Percentiles rank a stretch among this genome's conserved stretches.
phyloP scores from a whole-genome alignment of 2,113 vertebrate species.

The Phycodurus eques region DNA sequence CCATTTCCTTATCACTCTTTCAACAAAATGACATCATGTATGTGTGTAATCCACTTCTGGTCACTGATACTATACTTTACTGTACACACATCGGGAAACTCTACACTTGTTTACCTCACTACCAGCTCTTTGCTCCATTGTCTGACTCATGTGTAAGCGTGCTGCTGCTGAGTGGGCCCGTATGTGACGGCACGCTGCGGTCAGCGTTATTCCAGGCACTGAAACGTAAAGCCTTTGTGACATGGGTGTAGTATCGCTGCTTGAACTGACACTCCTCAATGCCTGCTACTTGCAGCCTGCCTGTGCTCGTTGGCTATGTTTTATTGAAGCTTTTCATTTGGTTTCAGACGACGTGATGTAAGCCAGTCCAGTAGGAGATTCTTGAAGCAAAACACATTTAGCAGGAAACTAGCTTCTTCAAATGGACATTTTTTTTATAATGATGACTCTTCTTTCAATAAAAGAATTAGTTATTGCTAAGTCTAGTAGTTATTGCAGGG shows the following conservation, averaged over 20 bases:
- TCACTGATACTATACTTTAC: conserved; percentile 60
- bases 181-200: conserved; percentile 18
- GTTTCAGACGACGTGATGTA: conserved; percentile 42
- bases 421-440: not conserved
- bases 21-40: conserved; percentile 53
- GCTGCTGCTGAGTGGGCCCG: conserved; percentile 13
- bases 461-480: not conserved
- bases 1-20: conserved; percentile 31
- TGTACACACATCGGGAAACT: conserved; percentile 47
- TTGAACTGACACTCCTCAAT: conserved; percentile 4
- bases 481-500: not conserved
- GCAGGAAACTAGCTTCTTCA: not conserved
- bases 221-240: conserved; percentile 52
- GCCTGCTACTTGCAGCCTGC: conserved; percentile 32
- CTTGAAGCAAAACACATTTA: not conserved
- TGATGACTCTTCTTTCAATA: not conserved
- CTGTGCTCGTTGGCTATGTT: conserved; percentile 26
- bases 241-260: conserved; percentile 14
- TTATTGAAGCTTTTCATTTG: conserved; percentile 30
- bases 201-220: conserved; percentile 47
- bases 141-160: conserved; percentile 34
- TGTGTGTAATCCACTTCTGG: conserved; percentile 26
- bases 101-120: conserved; percentile 40
- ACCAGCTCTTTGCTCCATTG: conserved; percentile 19
- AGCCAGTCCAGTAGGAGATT: conserved; percentile 30